These are phyloP conservation scores for Peribatodes rhomboidaria DNA, from an alignment of 2,888 invertebrate species.

Conservation along the genomic window DNA sequence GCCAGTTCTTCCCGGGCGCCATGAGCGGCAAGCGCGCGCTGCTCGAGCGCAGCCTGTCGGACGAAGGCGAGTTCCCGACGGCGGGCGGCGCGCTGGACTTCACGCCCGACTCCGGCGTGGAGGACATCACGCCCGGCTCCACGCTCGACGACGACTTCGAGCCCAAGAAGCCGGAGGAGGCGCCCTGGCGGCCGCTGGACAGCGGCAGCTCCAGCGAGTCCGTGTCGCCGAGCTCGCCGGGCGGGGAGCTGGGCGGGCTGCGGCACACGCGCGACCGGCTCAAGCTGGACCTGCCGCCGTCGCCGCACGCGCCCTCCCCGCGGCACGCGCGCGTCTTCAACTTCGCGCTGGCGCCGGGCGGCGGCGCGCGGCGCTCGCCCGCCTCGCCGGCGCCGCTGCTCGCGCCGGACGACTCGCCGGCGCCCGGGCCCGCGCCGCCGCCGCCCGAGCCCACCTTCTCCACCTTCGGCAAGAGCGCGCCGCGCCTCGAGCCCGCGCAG, in stretches of 20 bases:
- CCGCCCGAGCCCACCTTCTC: constrained; percentile 85
- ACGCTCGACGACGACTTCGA: constrained; percentile 71
- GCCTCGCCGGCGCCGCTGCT: constrained; percentile 66
- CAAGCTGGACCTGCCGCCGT: constrained; percentile 89
- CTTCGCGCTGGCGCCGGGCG: constrained; percentile 77
- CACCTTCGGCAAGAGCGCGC: constrained; percentile 85
- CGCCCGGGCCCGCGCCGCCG: constrained; percentile 61
- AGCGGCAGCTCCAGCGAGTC: constrained; percentile 80
- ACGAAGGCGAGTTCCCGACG: constrained; percentile 62
- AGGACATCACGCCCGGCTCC: constrained; percentile 86
- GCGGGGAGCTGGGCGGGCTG: constrained; percentile 88
- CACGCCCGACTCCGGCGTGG: constrained; percentile 88
- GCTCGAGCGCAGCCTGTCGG: constrained; percentile 60
- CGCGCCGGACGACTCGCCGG: constrained; percentile 79
- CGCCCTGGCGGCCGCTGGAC: constrained; percentile 68
- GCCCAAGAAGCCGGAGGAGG: constrained; percentile 63
- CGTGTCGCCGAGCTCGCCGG: constrained; percentile 76
- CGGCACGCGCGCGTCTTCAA: constrained; percentile 76
- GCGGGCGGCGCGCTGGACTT: constrained; percentile 73
- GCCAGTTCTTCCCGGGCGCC: constrained; percentile 90
- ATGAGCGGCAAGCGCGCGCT: constrained; percentile 72
- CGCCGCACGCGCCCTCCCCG: constrained; percentile 80
- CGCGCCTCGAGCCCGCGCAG: constrained; percentile 65
- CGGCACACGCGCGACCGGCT: constrained; percentile 90
- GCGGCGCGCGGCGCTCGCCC: constrained; percentile 59